phyloP scores from a whole-genome alignment of 2,888 invertebrate species.

The Nemoura dubitans region DNA sequence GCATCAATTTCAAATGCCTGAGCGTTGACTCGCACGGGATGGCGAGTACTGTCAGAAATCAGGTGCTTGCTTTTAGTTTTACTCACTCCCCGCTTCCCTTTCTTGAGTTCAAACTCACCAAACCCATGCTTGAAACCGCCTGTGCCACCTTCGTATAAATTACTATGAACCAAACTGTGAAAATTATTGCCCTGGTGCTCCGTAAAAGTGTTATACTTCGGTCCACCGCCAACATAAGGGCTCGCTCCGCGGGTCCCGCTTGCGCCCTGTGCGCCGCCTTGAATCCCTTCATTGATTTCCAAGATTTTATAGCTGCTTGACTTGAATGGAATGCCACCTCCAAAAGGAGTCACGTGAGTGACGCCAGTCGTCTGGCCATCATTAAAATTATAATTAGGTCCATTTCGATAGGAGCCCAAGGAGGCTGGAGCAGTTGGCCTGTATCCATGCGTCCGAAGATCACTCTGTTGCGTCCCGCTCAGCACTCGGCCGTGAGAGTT shows the following conservation, averaged over 20 bases:
- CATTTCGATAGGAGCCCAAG: background rate
- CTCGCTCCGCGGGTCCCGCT: background rate
- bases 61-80: background rate
- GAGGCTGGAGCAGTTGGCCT: background rate
- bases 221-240: background rate
- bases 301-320: background rate
- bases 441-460: background rate
- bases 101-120: background rate
- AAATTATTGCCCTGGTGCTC: background rate
- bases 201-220: background rate
- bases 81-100: background rate
- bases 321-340: slow-evolving; percentile 12
- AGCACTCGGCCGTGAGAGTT: background rate
- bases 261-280: background rate
- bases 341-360: background rate
- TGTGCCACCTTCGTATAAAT: background rate
- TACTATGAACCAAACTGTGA: background rate
- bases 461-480: background rate
- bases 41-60: background rate
- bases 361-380: background rate
- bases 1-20: background rate
- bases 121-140: background rate
- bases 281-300: slow-evolving; percentile 5
- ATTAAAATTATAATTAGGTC: background rate
- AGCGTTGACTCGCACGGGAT: background rate